Percentiles rank a stretch among this genome's conserved stretches.
Conservation (phyloP, 2,888 invertebrate genomes). For the Mythimna impura region DNA sequence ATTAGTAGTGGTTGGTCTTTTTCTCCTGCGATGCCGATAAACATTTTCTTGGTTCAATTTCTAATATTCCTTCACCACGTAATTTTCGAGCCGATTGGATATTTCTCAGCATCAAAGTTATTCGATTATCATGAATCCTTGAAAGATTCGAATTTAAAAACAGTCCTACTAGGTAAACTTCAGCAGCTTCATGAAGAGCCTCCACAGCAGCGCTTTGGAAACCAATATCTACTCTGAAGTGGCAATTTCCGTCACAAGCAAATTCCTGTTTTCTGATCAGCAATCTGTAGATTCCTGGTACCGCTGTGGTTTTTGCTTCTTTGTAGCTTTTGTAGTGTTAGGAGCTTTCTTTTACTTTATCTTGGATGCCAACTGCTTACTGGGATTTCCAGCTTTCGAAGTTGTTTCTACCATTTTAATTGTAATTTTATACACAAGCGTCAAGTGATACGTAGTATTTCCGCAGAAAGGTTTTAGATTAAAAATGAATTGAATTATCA, state of each 20-base stretch:
- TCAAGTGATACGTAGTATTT: background rate
- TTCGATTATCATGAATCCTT: background rate
- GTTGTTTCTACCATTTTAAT: background rate
- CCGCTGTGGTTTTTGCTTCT: no score
- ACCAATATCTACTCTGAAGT: background rate
- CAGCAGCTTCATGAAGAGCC: background rate
- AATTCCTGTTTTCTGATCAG: background rate
- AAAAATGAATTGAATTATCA: constrained; percentile 34
- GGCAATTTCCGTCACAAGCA: background rate
- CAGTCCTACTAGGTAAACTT: background rate
- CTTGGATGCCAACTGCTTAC: constrained; percentile 1
- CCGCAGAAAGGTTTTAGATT: constrained; percentile 15
- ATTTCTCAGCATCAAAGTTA: background rate
- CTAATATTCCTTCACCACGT: background rate
- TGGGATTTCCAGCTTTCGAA: background rate
- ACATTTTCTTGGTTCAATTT: background rate
- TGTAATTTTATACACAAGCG: background rate
- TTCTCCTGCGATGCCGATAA: background rate
- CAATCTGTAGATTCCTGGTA: background rate
- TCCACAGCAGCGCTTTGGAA: background rate
- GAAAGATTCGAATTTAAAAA: background rate
- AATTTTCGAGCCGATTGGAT: no score
- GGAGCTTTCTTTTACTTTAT: background rate
- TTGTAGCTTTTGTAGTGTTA: background rate
- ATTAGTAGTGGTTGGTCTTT: background rate